Base-by-base conservation (phyloP, 2,113 vertebrate genomes). In the Tychaedon coryphoeus region DNA sequence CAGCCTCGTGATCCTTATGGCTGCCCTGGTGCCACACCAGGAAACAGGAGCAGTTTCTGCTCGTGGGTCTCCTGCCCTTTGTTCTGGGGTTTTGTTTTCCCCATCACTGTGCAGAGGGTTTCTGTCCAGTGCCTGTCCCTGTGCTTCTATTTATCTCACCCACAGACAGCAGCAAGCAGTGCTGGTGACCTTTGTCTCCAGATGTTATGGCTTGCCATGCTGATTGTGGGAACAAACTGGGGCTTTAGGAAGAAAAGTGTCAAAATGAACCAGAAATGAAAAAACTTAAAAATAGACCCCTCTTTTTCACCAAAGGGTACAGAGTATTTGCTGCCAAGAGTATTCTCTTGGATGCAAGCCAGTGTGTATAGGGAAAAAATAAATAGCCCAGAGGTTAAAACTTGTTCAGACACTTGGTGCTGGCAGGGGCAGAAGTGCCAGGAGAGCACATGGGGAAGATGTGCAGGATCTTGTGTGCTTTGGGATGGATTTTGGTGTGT, bases 121-220 rank as follows among this genome's bases (percentile, higher is more conserved):
- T 91, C 64, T 93, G 33, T 42, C 42, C 5, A 0, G n/a, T 76
- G 78, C 43, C 87, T 34, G 47, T 76, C 88, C 76, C 76, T 19
- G 31, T 28, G 73, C 64, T 70, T 40, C 40, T 43, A 2, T 29
- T 92, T 83, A 62, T 25, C 87, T 84, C 9, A 1, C 74, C 81
- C 5, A 0, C 86, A 38, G 64, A 50, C 40, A 74, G 60, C 25
- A 0, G 54, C 2, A 2, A 29, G 66, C 2, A 0, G 53, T 0
- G 0, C 88, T 34, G 64, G 45, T 1, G 9, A 34, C 85, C 78
- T 93, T 83, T 77, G 56, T 48, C 33, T 93, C 71, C 38, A n/a
- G 4, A 50, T 57, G 8, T 24, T 26, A 3, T 2, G 15, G 58
- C 40, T 51, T 91, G 56, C 73, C 57, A 60, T 20, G 2, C 2